Evolutionary conservation across 2,888 invertebrate genomes (phyloP), one percentile per base, ranked within the genome.

Genomic region (Habrosyne pyritoides): DNA sequence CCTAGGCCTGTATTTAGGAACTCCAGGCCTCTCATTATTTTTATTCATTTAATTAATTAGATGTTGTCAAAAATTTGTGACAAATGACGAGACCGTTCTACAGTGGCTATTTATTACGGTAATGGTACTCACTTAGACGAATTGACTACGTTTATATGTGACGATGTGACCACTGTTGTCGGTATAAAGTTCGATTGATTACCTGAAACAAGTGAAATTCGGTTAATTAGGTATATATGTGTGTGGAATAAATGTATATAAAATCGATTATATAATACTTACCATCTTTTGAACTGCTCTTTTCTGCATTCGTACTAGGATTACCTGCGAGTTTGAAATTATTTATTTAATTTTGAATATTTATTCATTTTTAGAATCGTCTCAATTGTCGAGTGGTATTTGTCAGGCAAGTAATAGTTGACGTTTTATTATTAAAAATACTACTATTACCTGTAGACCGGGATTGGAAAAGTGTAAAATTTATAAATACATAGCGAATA

Each of bases 61-160:
- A n/a, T n/a, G n/a, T n/a, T n/a, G n/a, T 58, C 46, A 59, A 55
- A 52, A 21, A 10, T 49, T 36, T 24, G 24, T 24, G 3, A 24
- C 3, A 24, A 5, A 7, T 24, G 24, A 24, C 24, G 24, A 5
- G 24, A 24, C 24, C 24, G 33, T 42, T 42, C 8, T 42, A 42
- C 42, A 42, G 42, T 42, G 42, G 42, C n/a, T 42, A n/a, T 8
- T 42, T 42, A 42, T 42, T 8, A 42, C 8, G n/a, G 52, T 18
- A 60, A 59, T 56, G 56, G 66, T 84, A 91, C 93, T 90, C 77
- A 93, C 93, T 91, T 92, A 83, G 90, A 84, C 61, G 89, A 89
- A 89, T 90, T 93, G 82, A 91, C 89, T 91, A 92, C 86, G 77
- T 92, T 92, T 81, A 91, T 90, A 85, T 92, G 83, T 74, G 93